Evolutionary conservation across 1,140 invertebrate genomes (phyloP).

Genomic region (Heterodera schachtii): DNA sequence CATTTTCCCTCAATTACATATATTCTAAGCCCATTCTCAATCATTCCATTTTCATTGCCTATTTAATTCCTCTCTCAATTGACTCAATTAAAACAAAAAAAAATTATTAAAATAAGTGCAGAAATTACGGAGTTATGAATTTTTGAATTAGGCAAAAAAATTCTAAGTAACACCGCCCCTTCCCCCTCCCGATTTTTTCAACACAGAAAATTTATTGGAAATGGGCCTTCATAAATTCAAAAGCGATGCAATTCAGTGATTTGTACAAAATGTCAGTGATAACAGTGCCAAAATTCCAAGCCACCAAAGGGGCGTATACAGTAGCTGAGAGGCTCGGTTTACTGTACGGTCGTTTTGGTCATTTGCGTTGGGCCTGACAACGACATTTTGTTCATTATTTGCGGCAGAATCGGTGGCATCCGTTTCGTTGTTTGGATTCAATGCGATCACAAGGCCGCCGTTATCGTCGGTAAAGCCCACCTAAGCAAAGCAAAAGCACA

Average conservation of each 20-base stretch:
- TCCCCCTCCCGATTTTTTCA: no score
- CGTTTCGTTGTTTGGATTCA: conserved; percentile 38
- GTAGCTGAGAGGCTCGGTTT: background rate
- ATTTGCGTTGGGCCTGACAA: background rate
- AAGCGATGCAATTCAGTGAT: background rate
- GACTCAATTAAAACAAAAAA: no score
- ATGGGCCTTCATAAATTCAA: no score
- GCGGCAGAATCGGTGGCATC: background rate
- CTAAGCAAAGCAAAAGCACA: background rate
- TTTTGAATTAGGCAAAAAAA: no score
- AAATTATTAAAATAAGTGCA: no score
- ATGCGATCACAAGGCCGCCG: conserved; percentile 38
- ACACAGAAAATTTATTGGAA: no score
- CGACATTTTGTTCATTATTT: conserved; percentile 6
- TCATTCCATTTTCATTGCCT: no score
- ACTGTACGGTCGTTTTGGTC: background rate
- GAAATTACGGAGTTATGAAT: no score
- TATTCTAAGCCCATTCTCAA: no score
- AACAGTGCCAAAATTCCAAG: background rate
- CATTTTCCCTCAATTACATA: no score
- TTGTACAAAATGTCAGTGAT: background rate
- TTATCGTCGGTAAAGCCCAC: conserved; percentile 34
- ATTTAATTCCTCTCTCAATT: no score
- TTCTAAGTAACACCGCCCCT: no score
- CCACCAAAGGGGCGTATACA: background rate